These are phyloP conservation scores for Gallinago jamesoni DNA, from an alignment of 2,113 vertebrate genomes.

Conservation along the genomic window DNA sequence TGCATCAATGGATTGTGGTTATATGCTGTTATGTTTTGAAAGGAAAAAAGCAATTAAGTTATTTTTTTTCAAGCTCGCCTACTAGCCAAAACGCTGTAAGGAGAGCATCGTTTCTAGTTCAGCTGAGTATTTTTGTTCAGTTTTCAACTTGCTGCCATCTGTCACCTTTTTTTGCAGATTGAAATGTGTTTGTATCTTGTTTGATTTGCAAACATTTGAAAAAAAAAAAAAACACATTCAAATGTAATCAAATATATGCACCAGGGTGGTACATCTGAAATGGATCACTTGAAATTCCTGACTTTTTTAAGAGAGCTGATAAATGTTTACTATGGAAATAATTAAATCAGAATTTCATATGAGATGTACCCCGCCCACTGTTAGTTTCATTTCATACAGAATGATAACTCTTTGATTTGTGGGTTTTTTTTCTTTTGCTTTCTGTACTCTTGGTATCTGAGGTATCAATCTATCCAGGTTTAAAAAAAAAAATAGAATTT, in stretches of 20 bases:
- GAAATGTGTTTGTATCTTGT: conserved; percentile 26
- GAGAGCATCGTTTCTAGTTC: background rate
- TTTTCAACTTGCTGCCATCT: conserved; percentile 54
- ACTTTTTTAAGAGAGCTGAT: conserved; percentile 63
- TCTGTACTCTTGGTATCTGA: conserved; percentile 22
- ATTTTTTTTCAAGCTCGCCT: conserved; percentile 47
- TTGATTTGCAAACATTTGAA: too few relatives aligned
- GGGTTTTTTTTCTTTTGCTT: background rate
- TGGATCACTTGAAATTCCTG: conserved; percentile 66
- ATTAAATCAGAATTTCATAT: conserved; percentile 71
- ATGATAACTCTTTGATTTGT: background rate
- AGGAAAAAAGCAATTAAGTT: background rate
- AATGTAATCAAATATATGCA: conserved; percentile 65
- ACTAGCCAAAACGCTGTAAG: conserved; percentile 12
- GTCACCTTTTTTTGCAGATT: conserved; percentile 45
- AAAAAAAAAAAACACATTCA: background rate
- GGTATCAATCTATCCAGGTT: conserved; percentile 31
- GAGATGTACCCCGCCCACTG: conserved; percentile 26
- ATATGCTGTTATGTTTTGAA: conserved; percentile 1
- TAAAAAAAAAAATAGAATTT: background rate
- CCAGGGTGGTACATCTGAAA: conserved; percentile 54
- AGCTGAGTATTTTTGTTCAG: conserved; percentile 2
- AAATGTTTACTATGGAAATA: conserved; percentile 66
- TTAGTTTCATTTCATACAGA: conserved; percentile 38
- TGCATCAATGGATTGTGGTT: conserved; percentile 7